These are phyloP conservation scores for Nomada goodeniana DNA, from an alignment of 2,888 invertebrate genomes.

Conservation along the genomic window DNA sequence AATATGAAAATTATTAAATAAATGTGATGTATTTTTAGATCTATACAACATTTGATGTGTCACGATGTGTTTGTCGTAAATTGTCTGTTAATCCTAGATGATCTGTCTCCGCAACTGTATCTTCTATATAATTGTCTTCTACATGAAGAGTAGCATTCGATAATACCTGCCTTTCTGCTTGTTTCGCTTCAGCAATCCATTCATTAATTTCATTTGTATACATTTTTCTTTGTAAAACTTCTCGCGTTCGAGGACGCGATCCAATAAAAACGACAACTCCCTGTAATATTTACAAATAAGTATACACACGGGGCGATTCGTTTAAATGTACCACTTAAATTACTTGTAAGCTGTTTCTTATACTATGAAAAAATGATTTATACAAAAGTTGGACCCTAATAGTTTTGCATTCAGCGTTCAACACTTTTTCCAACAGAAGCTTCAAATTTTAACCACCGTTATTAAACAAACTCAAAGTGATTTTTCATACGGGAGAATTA, in stretches of 20 bases:
- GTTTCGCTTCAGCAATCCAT: constrained; percentile 90
- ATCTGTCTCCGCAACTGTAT: constrained; percentile 66
- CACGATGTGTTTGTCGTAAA: constrained; percentile 53
- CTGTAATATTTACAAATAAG: constrained; percentile 72
- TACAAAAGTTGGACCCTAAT: no score
- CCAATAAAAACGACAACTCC: constrained; percentile 90
- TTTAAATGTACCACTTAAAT: no score
- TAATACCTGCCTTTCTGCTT: constrained; percentile 83
- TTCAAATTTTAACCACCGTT: no score
- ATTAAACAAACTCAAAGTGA: no score
- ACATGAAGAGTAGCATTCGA: constrained; percentile 62
- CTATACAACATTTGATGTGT: constrained; percentile 59
- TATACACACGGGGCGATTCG: no score
- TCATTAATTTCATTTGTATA: constrained; percentile 90
- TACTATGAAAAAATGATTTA: no score
- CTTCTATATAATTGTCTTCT: constrained; percentile 71
- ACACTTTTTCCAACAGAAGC: no score
- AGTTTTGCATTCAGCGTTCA: no score
- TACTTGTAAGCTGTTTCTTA: no score
- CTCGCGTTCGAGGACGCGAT: constrained; percentile 90
- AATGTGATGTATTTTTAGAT: constrained; percentile 19
- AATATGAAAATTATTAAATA: constrained; percentile 20
- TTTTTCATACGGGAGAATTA: no score
- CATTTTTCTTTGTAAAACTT: constrained; percentile 91
- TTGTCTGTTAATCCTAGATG: constrained; percentile 69